Base-by-base conservation (phyloP, 2,888 invertebrate species). In the Geotrupes spiniger region DNA sequence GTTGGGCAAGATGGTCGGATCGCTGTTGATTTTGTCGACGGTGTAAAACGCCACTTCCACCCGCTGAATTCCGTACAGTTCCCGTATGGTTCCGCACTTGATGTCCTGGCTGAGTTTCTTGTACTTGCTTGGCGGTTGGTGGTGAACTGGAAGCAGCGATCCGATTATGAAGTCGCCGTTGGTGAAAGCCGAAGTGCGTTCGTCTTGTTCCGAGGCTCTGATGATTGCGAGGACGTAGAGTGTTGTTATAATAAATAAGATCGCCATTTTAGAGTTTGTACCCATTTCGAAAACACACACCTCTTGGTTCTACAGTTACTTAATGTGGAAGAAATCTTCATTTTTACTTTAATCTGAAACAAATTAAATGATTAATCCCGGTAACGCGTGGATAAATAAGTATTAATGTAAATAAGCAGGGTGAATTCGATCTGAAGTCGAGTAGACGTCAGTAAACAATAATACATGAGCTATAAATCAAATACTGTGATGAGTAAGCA, bases 31-130 rank as follows among this genome's bases (percentile, higher is more conserved):
- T 57, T 74, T 73, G 63, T 83, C 82, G 46, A 86, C 76, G 27
- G 80, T 82, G 57, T 74, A 74, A 60, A 82, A 76, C 15, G 81
- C 78, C 11, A 78, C 82, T 71, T 84, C 85, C 12, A 82, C 80
- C 51, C 88, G 73, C 69, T 88, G 87, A 42, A 88, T 85, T 37
- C 87, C 88, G 71, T 88, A 88, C 64, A 83, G 80, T 67, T 88
- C 87, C 63, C 86, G 78, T 52, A 87, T 81, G 41, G 62, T 60
- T 1, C 83, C 83, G 63, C 84, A 84, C 37, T 71, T 65, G 57
- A 78, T 54, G 68, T 58, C 64, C 52, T 62, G 60, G 25, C 59
- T 51, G 21, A 55, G 56, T 59, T 60, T 56, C 54, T 66, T 64
- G 28, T 56, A 52, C 43, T 64, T 67, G 2, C 61, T 62, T 6